These are phyloP conservation scores for Criorhina ranunculi DNA, from an alignment of 2,888 invertebrate species.

Conservation along the genomic window DNA sequence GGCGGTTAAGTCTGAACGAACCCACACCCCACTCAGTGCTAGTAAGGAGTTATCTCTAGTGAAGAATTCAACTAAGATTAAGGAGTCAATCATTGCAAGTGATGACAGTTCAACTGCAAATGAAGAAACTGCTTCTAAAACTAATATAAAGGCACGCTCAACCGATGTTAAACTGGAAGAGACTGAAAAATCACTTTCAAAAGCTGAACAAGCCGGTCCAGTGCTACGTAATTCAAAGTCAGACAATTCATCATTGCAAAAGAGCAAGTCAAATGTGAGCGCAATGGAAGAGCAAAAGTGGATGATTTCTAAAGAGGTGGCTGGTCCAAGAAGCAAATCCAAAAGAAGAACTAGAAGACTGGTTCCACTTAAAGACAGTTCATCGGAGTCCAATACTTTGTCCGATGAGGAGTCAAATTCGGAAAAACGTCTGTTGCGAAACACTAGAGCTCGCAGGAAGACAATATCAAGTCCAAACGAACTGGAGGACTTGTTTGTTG, in stretches of 20 bases:
- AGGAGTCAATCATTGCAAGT: too few relatives aligned
- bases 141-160: too few relatives aligned
- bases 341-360: slow-evolving; percentile 40
- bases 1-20: neutral
- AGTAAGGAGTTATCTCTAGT: neutral
- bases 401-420: slow-evolving; percentile 47
- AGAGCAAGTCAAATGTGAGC: neutral
- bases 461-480: slow-evolving; percentile 59
- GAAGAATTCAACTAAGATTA: neutral
- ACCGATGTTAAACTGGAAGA: neutral
- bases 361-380: slow-evolving; percentile 46
- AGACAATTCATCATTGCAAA: neutral
- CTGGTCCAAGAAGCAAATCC: slow-evolving; percentile 3
- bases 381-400: slow-evolving; percentile 32
- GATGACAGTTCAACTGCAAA: neutral
- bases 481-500: slow-evolving; percentile 2
- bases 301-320: neutral
- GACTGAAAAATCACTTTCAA: neutral
- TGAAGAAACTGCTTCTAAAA: neutral
- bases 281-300: neutral
- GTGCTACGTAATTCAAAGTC: neutral
- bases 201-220: neutral
- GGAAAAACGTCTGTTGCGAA: neutral
- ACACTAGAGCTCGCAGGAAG: slow-evolving; percentile 53
- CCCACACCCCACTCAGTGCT: neutral